Conservation (phyloP, 1,140 invertebrate species). For the Papilio glaucus region DNA sequence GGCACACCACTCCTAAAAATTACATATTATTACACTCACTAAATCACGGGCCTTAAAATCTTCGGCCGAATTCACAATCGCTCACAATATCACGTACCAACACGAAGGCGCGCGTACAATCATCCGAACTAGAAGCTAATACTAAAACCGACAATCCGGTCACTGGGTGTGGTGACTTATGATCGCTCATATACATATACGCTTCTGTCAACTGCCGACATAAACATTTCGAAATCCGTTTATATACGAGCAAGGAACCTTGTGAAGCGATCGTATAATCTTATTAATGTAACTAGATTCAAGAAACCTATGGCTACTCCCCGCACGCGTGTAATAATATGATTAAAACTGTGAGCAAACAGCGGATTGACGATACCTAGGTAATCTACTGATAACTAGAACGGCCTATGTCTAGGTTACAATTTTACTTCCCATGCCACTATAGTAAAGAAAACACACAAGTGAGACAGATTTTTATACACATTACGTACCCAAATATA, state of each 20-base stretch:
- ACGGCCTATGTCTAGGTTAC: slow-evolving; percentile 84
- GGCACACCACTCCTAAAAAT: slow-evolving; percentile 83
- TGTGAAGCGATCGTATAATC: slow-evolving; percentile 81
- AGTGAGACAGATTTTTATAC: slow-evolving; percentile 67
- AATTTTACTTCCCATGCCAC: slow-evolving; percentile 67
- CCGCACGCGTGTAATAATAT: slow-evolving; percentile 83
- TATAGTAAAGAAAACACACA: slow-evolving; percentile 57
- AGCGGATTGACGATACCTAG: slow-evolving; percentile 82
- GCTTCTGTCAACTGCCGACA: slow-evolving; percentile 84
- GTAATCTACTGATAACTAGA: slow-evolving; percentile 84
- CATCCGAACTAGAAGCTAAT: slow-evolving; percentile 80
- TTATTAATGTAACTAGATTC: slow-evolving; percentile 84
- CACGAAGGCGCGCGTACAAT: slow-evolving; percentile 73
- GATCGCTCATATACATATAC: slow-evolving; percentile 84
- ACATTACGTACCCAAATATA: slow-evolving; percentile 83
- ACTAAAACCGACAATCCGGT: slow-evolving; percentile 83
- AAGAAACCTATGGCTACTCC: slow-evolving; percentile 82
- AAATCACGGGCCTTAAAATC: slow-evolving; percentile 54
- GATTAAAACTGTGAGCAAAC: slow-evolving; percentile 84
- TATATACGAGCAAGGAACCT: slow-evolving; percentile 83
- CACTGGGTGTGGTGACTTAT: slow-evolving; percentile 84
- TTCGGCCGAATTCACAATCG: slow-evolving; percentile 47
- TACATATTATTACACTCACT: slow-evolving; percentile 76
- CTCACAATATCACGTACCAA: slow-evolving; percentile 71
- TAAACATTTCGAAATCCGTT: slow-evolving; percentile 84